These are phyloP conservation scores for Epizoanthus rinbou DNA, from an alignment of 92 coral and sea anemone species.

Conservation along the genomic window DNA sequence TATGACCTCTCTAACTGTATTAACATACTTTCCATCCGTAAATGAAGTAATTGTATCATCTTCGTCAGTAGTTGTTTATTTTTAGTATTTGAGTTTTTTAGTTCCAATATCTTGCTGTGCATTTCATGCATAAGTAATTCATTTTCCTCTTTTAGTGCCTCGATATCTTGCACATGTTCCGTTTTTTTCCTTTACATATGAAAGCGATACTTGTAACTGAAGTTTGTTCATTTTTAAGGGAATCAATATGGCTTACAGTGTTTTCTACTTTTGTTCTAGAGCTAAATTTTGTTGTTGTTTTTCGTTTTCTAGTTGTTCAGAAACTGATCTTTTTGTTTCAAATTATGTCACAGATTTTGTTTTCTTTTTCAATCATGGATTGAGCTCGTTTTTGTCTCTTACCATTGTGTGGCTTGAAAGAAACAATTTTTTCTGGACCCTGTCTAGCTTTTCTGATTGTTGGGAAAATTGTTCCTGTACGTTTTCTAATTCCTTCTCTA, in stretches of 20 bases:
- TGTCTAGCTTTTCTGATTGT: slow-evolving; percentile 45
- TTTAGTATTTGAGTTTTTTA: slow-evolving; percentile 32
- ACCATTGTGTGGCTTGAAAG: slow-evolving; percentile 43
- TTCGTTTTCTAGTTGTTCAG: too few relatives aligned
- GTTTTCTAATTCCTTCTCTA: neutral
- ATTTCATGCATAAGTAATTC: slow-evolving; percentile 31
- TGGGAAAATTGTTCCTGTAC: slow-evolving; percentile 39
- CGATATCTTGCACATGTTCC: slow-evolving; percentile 32
- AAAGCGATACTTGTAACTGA: slow-evolving; percentile 35
- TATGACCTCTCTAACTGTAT: slow-evolving; percentile 43
- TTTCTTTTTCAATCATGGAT: slow-evolving; percentile 15
- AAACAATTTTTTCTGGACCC: slow-evolving; percentile 44
- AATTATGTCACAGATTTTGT: neutral
- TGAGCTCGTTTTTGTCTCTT: slow-evolving; percentile 36
- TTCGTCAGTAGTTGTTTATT: neutral
- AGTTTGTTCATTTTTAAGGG: slow-evolving; percentile 31
- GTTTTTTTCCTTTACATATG: slow-evolving; percentile 27
- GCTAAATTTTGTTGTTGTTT: neutral
- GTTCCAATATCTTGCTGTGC: slow-evolving; percentile 14
- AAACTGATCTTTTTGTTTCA: too few relatives aligned
- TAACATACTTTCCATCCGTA: slow-evolving; percentile 42
- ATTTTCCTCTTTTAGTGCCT: slow-evolving; percentile 31
- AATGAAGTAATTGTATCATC: slow-evolving; percentile 22
- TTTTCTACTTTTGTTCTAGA: neutral
- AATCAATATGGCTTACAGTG: neutral